Evolutionary conservation across 2,797 vertebrate species (phyloP).

Genomic region (Arnoldichthys spilopterus): DNA sequence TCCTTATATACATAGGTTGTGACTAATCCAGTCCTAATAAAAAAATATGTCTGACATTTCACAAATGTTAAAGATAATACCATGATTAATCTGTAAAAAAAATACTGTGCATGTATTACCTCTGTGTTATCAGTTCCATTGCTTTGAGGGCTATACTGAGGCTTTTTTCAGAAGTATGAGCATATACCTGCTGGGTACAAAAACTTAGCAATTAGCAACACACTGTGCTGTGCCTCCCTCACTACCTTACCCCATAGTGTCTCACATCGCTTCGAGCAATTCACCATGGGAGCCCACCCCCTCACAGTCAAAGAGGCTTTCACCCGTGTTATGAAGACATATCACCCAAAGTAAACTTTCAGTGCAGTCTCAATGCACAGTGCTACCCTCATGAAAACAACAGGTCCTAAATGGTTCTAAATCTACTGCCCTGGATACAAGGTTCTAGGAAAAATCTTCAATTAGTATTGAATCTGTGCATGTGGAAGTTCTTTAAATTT

Average conservation of each 20-base stretch:
- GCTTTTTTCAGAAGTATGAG: conserved; percentile 31
- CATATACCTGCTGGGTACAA: conserved; percentile 30
- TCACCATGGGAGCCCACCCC: conserved; percentile 44
- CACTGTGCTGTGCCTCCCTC: conserved; percentile 47
- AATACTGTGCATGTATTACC: neutral
- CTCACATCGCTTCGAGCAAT: conserved; percentile 39
- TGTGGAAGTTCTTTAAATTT: neutral
- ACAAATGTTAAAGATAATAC: neutral
- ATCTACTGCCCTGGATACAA: no score
- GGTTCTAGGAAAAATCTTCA: no score
- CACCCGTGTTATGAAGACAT: conserved; percentile 20
- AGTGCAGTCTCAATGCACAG: neutral
- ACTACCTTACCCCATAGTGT: conserved; percentile 35
- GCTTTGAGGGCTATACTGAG: conserved; percentile 40
- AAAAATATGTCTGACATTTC: neutral
- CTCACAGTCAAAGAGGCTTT: conserved; percentile 32
- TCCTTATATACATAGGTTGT: neutral
- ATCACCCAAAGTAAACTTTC: conserved; percentile 42
- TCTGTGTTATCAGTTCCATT: neutral
- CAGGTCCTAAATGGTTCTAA: neutral
- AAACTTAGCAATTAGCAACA: conserved; percentile 53
- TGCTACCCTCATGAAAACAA: neutral
- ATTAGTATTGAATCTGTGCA: no score
- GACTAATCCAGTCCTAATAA: neutral
- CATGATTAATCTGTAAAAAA: neutral